A percentile compares a stretch with the other conserved stretches of the same genome.
phyloP scores from a whole-genome alignment of 2,113 vertebrate genomes.

The Oreochromis spilurus region DNA sequence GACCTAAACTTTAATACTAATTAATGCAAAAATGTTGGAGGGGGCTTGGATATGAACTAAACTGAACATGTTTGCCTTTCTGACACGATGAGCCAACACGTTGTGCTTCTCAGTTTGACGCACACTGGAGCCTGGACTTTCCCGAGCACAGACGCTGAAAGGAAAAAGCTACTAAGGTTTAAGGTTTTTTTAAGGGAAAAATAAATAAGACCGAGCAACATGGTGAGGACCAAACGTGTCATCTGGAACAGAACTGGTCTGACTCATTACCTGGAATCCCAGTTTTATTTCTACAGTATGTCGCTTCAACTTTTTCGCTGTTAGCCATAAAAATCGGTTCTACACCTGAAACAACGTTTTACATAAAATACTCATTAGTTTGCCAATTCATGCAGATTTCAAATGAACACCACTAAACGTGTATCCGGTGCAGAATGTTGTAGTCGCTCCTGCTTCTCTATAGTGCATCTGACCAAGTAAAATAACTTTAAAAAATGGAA shows the following conservation, averaged over 20 bases:
- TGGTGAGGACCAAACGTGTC: accelerated
- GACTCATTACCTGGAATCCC: background rate
- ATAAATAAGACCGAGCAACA: background rate
- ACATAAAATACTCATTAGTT: background rate
- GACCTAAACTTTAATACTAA: background rate
- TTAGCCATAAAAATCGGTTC: background rate
- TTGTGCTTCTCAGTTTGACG: background rate
- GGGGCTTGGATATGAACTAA: accelerated
- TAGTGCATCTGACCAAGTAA: conserved; percentile 77
- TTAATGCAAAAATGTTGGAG: background rate
- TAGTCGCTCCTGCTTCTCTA: conserved; percentile 75
- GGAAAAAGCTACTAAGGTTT: background rate
- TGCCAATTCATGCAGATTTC: background rate
- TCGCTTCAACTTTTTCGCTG: background rate
- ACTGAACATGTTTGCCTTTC: background rate
- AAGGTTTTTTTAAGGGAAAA: background rate
- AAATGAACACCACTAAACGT: background rate
- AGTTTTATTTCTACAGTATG: background rate
- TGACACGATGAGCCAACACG: background rate
- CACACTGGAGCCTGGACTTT: too few relatives aligned
- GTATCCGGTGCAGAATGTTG: background rate
- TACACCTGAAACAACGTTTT: background rate
- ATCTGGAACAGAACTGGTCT: background rate
- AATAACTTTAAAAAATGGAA: background rate
- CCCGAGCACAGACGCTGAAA: background rate